Conservation (phyloP, 2,113 vertebrate species). For the Muntiacus muntjak region DNA sequence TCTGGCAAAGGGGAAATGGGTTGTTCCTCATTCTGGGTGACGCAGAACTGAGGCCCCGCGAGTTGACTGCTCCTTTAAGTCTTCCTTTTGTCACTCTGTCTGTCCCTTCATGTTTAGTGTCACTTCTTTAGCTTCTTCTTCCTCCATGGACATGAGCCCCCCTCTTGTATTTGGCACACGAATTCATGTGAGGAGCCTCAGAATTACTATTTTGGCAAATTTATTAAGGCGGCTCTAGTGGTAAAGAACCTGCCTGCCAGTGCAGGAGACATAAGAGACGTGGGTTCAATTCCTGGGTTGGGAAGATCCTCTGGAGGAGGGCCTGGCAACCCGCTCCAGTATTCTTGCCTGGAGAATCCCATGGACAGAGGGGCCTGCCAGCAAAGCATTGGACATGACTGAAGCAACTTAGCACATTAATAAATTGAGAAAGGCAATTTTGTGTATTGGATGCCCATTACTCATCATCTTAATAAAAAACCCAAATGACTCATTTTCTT, state of each 20-base stretch:
- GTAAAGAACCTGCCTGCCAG: neutral
- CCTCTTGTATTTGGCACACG: neutral
- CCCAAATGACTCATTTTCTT: neutral
- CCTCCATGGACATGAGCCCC: neutral
- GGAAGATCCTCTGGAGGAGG: neutral
- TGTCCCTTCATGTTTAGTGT: neutral
- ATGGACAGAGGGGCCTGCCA: neutral
- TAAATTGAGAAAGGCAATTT: neutral
- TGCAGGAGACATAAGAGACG: neutral
- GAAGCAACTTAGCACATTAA: neutral
- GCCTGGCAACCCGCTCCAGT: neutral
- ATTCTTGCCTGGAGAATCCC: neutral
- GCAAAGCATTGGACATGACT: neutral
- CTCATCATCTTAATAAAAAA: neutral
- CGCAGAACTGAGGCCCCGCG: neutral
- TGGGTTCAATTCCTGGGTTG: neutral
- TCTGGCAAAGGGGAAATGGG: neutral
- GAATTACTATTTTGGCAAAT: neutral
- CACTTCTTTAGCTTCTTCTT: neutral
- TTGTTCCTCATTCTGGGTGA: neutral
- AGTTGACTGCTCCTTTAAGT: neutral
- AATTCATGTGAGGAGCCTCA: neutral
- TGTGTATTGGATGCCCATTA: neutral
- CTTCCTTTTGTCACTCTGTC: neutral
- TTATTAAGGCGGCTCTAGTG: neutral